Evolutionary conservation across 2,797 vertebrate species (phyloP).

Genomic region (Orestias chungarensis): DNA sequence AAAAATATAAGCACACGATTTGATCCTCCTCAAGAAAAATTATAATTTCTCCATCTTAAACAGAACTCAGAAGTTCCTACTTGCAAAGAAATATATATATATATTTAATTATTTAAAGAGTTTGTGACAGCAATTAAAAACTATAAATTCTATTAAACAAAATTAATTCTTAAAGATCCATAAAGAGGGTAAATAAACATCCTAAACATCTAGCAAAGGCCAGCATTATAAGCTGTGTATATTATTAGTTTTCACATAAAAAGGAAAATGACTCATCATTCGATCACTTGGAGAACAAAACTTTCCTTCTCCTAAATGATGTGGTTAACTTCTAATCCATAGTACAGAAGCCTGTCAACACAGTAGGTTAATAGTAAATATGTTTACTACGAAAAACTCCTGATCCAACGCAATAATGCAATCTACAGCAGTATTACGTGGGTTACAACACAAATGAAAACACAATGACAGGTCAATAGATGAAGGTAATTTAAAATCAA

Average conservation of each 20-base stretch:
- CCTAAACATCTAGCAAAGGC: slow-evolving; percentile 22
- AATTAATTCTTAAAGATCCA: slow-evolving; percentile 11
- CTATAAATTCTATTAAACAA: neutral
- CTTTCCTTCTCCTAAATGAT: slow-evolving; percentile 5
- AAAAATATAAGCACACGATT: too few relatives aligned
- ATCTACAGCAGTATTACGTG: neutral
- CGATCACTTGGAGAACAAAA: slow-evolving; percentile 6
- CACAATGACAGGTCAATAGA: neutral
- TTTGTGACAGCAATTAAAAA: neutral
- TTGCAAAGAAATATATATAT: neutral
- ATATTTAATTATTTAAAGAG: neutral
- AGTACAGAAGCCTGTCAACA: neutral
- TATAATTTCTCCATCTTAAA: too few relatives aligned
- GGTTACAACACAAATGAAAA: neutral
- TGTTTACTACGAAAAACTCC: neutral
- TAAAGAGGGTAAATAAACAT: slow-evolving; percentile 21
- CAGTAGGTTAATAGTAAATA: neutral
- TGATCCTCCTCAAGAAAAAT: too few relatives aligned
- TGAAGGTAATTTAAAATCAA: slow-evolving; percentile 2
- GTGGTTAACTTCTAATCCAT: slow-evolving; percentile 16
- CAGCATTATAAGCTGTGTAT: slow-evolving; percentile 27
- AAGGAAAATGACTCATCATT: slow-evolving; percentile 23
- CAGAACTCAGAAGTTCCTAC: too few relatives aligned
- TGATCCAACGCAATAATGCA: neutral
- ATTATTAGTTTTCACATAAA: slow-evolving; percentile 43